Base-by-base conservation (phyloP, 30 jellyfish, hydroid and myxozoan species). In the Aurelia aurita complex sp. Pacific region DNA sequence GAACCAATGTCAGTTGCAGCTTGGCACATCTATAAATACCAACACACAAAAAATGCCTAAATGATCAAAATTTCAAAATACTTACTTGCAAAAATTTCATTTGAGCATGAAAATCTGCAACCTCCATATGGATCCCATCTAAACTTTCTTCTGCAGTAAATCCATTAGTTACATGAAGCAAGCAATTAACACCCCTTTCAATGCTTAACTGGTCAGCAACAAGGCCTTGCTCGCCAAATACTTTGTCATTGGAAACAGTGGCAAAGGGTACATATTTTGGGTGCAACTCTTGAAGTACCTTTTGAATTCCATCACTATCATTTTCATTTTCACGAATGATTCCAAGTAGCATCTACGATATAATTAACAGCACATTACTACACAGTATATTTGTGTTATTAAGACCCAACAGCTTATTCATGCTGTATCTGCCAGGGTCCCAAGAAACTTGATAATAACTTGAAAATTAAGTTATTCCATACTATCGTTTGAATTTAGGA, bases 31-130 rank as follows among this genome's bases (percentile, higher is more conserved):
- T 2, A 38, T 38, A 38, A 38, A 2, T 38, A 2, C 5, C 5
- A 38, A 2, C 11, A 59, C 9, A 8, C 3, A 2, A 59, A 13
- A 13, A 23, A 23, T 23, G 29, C 29, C 29, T 23, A 23, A 23
- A 23, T 23, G 29, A 23, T 23, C 29, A 23, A 23, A 23, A 23
- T 23, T 23, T 23, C 29, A 23, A 23, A 23, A 23, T 23, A 18
- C 68, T 59, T 57, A 79, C 92, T 77, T 82, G 86, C 15, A 82
- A 77, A 71, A 82, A 71, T 61, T 82, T 82, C 92, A 82, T 82
- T 29, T 40, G 67, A 43, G 84, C 92, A 82, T 82, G 86, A 61
- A 82, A 82, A 57, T 82, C 92, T 69, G 92, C 92, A 18, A 82
- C 12, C 69, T 82, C 92, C 35, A 82, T 14, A 73, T 82, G 92